Conservation (phyloP, 2,113 vertebrate species). For the Theropithecus gelada region DNA sequence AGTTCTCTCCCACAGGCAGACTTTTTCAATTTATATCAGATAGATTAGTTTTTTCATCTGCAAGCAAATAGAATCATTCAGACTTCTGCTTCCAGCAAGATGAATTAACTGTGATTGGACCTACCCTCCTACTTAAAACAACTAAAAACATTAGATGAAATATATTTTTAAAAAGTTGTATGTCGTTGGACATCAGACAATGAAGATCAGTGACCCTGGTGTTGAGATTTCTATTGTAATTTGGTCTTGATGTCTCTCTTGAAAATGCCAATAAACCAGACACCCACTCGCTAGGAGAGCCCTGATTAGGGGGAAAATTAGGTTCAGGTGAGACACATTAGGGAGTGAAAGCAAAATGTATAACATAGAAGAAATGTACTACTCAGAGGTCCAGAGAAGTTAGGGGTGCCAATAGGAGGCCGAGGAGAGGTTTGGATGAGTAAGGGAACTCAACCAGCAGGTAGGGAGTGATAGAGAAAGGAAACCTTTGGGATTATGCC, state of each 20-base stretch:
- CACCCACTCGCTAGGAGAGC: neutral
- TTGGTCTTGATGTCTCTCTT: neutral
- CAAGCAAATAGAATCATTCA: neutral
- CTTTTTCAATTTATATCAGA: neutral
- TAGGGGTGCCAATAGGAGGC: neutral
- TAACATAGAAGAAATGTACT: neutral
- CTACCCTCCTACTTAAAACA: neutral
- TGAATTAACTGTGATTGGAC: neutral
- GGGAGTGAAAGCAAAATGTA: neutral
- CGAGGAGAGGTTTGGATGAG: neutral
- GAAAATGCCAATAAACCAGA: neutral
- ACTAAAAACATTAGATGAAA: neutral
- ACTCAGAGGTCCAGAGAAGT: neutral
- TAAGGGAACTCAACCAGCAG: fast-evolving
- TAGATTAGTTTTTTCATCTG: neutral
- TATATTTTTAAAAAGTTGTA: neutral
- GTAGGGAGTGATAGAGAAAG: neutral
- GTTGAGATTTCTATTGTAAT: neutral
- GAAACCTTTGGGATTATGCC: neutral
- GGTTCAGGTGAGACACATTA: neutral
- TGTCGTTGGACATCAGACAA: neutral
- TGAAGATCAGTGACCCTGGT: neutral
- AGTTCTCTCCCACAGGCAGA: neutral
- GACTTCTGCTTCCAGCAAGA: neutral
- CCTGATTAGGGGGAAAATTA: neutral